Evolutionary conservation across 2,113 vertebrate genomes (phyloP), one percentile per base, ranked within the genome.

Genomic region (Girardinichthys multiradiatus): DNA sequence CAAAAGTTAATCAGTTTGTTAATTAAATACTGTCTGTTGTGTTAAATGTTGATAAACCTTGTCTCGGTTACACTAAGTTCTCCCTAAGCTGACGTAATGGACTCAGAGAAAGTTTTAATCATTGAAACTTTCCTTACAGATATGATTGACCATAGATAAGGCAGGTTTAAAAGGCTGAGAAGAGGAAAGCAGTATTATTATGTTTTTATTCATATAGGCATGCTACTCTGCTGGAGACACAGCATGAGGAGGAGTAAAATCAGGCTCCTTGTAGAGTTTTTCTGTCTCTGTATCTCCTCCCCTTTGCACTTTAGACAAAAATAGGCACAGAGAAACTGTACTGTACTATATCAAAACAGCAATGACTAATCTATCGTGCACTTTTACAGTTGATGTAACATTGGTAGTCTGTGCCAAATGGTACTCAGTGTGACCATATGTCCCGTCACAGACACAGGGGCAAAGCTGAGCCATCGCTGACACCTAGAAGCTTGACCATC

Each of bases 401-500:
- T 88, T 79, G 71, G 80, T 68, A 86, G 83, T 77, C 83, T 68
- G 79, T 86, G 91, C 91, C 91, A 90, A 92, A 89, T 86, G 79
- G 76, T 74, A 81, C 90, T 80, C 94, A 90, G 93, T 89, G 72
- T 85, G 93, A 91, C 93, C 94, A 94, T 94, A 93, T 94, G 94
- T 90, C 83, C 66, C 35, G 37, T 66, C 88, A 92, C 82, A 86
- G 88, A 90, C 87, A 92, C 77, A 57, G 73, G 72, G 75, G 80
- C 76, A 75, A 70, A 68, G 74, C 59, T 64, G 84, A 89, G 92
- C 92, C 90, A 86, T 87, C 82, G 75, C 70, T 89, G 89, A 91
- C 86, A 89, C 84, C 92, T 92, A 89, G 72, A 86, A 87, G 92
- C 83, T 92, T 12, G n/a, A 66, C 93, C 94, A 94, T 94, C 94